Conservation (phyloP, 2,797 vertebrate species). For the Lacerta viridis region DNA sequence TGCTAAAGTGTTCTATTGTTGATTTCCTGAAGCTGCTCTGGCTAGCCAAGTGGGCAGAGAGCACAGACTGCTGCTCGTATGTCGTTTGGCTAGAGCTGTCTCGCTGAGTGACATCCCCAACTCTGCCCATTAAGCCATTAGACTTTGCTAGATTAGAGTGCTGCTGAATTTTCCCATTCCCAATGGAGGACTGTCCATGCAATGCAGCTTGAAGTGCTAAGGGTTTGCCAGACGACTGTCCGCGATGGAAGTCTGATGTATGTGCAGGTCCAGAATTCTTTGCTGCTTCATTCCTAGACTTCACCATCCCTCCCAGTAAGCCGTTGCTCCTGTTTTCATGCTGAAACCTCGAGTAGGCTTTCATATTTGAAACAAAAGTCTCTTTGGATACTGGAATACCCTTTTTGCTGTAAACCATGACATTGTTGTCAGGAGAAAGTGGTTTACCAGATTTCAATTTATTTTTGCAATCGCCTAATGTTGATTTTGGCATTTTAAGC, state of each 20-base stretch:
- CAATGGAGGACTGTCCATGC: slow-evolving; percentile 89
- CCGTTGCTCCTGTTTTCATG: slow-evolving; percentile 88
- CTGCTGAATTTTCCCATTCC: slow-evolving; percentile 86
- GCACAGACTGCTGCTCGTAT: slow-evolving; percentile 78
- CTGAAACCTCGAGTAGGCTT: slow-evolving; percentile 82
- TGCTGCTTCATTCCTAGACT: slow-evolving; percentile 70
- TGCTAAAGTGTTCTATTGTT: slow-evolving; percentile 90
- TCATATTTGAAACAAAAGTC: slow-evolving; percentile 82
- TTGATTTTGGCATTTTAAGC: slow-evolving; percentile 94
- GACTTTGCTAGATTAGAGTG: slow-evolving; percentile 77
- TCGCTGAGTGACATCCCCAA: slow-evolving; percentile 82
- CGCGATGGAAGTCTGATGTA: slow-evolving; percentile 74
- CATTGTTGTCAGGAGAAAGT: slow-evolving; percentile 86
- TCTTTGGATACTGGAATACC: slow-evolving; percentile 74
- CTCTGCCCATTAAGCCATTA: slow-evolving; percentile 86
- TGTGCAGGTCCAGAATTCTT: slow-evolving; percentile 67
- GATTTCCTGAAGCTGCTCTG: slow-evolving; percentile 88
- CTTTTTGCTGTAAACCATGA: slow-evolving; percentile 76
- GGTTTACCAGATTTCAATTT: slow-evolving; percentile 86
- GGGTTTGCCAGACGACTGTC: slow-evolving; percentile 88
- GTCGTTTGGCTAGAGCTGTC: slow-evolving; percentile 88
- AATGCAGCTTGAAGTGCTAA: slow-evolving; percentile 87
- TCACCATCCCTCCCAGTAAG: slow-evolving; percentile 75
- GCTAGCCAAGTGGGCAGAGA: slow-evolving; percentile 80
- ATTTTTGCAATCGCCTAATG: slow-evolving; percentile 85